Conservation (phyloP, 1,140 invertebrate species). For the Drosophila obscura region DNA sequence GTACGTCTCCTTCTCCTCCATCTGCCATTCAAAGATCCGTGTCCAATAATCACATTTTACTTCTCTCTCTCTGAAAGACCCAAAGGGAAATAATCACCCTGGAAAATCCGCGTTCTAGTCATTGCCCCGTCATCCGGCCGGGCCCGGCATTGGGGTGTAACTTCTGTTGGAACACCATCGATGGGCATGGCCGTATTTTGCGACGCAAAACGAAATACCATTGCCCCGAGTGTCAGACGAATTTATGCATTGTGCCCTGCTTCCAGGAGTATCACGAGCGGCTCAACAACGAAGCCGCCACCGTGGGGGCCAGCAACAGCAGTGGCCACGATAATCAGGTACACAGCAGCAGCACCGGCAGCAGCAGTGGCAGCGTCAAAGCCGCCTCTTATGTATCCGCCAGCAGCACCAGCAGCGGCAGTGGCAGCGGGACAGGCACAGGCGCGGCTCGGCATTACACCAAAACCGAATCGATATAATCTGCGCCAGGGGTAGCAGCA, state of each 20-base stretch:
- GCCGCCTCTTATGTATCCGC: constrained; percentile 47
- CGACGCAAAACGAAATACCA: constrained; percentile 94
- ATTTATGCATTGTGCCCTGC: constrained; percentile 93
- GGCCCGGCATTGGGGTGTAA: constrained; percentile 93
- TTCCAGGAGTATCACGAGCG: constrained; percentile 92
- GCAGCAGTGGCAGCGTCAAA: constrained; percentile 48
- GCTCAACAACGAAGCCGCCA: constrained; percentile 75
- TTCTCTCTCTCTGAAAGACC: constrained; percentile 49
- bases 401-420: constrained; percentile 30
- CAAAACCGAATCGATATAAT: constrained; percentile 82
- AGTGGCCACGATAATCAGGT: constrained; percentile 46
- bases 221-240: constrained; percentile 93
- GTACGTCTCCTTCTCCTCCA: constrained; percentile 37
- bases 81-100: constrained; percentile 81
- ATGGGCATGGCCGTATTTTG: constrained; percentile 90
- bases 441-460: constrained; percentile 60
- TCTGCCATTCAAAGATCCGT: not conserved
- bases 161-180: constrained; percentile 94
- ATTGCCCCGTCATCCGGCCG: constrained; percentile 91
- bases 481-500: constrained; percentile 23
- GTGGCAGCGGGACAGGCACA: constrained; percentile 3
- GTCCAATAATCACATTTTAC: not conserved
- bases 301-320: constrained; percentile 33
- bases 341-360: constrained; percentile 38
- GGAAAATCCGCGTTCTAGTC: constrained; percentile 85